These are phyloP conservation scores for Hedychridium roseum DNA, from an alignment of 2,888 invertebrate species.

Conservation along the genomic window DNA sequence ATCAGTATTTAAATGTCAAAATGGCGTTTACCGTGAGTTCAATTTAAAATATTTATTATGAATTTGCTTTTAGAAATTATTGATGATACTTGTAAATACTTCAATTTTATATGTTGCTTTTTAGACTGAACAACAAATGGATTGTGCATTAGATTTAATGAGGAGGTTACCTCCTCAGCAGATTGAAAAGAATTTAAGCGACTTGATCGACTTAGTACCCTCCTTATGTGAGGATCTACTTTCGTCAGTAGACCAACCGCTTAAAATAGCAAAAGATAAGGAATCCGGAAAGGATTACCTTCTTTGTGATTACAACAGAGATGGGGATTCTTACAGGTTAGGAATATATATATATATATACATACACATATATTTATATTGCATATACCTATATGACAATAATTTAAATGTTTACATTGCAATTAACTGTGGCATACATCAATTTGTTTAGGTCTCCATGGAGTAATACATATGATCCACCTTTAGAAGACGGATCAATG, in stretches of 20 bases:
- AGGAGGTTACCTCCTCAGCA: slow-evolving; percentile 98
- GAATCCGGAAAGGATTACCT: slow-evolving; percentile 96
- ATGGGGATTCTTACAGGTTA: slow-evolving; percentile 83
- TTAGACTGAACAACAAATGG: slow-evolving; percentile 95
- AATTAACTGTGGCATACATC: neutral
- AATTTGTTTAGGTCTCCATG: slow-evolving; percentile 84
- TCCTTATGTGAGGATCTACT: slow-evolving; percentile 95
- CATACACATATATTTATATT: neutral
- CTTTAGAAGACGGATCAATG: slow-evolving; percentile 97
- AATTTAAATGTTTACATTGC: neutral
- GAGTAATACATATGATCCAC: slow-evolving; percentile 98
- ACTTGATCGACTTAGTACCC: slow-evolving; percentile 96
- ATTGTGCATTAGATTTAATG: slow-evolving; percentile 99
- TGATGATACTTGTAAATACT: neutral
- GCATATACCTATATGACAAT: neutral
- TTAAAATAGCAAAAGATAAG: slow-evolving; percentile 96
- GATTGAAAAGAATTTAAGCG: slow-evolving; percentile 97
- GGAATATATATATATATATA: neutral
- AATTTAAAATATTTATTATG: neutral
- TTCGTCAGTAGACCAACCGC: slow-evolving; percentile 97
- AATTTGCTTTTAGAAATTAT: neutral
- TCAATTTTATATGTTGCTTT: slow-evolving; percentile 4
- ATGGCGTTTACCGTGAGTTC: slow-evolving; percentile 35
- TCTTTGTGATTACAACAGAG: slow-evolving; percentile 98
- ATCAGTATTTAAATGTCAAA: slow-evolving; percentile 47